Evolutionary conservation across 2,113 vertebrate species (phyloP).

Genomic region (Caloenas nicobarica): DNA sequence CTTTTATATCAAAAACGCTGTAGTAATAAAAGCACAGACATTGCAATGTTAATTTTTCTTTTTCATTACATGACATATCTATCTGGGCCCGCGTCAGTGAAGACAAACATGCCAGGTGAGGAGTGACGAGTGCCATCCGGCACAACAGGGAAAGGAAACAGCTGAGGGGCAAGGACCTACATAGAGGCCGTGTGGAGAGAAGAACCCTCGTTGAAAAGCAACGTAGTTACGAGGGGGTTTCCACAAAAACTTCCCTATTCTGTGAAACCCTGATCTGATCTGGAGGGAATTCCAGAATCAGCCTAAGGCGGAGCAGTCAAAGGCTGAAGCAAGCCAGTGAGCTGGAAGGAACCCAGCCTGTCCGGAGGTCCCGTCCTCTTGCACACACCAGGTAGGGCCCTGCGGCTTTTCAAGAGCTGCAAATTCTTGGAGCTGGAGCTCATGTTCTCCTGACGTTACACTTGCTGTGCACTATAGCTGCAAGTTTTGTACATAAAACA

Average conservation of each 20-base stretch:
- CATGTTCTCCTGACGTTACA: background rate
- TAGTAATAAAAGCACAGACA: background rate
- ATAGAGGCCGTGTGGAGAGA: accelerated
- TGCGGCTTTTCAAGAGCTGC: background rate
- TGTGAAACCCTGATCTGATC: background rate
- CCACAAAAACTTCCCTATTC: background rate
- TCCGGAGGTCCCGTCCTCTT: background rate
- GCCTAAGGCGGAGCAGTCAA: background rate
- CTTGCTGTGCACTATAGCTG: background rate
- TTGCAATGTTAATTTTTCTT: background rate
- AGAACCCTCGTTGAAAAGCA: background rate
- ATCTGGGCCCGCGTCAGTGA: background rate
- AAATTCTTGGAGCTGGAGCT: background rate
- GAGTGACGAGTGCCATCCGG: background rate
- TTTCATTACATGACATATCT: background rate
- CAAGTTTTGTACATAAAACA: background rate
- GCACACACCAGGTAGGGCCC: background rate
- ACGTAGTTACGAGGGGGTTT: background rate
- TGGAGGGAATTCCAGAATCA: background rate
- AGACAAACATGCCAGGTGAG: background rate
- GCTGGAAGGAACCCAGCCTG: background rate
- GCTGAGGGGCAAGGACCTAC: background rate
- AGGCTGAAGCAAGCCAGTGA: background rate
- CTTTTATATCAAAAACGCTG: background rate
- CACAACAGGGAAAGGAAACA: background rate